These are phyloP conservation scores for Drosophila kuntzei DNA, from an alignment of 2,888 invertebrate genomes.

Conservation along the genomic window DNA sequence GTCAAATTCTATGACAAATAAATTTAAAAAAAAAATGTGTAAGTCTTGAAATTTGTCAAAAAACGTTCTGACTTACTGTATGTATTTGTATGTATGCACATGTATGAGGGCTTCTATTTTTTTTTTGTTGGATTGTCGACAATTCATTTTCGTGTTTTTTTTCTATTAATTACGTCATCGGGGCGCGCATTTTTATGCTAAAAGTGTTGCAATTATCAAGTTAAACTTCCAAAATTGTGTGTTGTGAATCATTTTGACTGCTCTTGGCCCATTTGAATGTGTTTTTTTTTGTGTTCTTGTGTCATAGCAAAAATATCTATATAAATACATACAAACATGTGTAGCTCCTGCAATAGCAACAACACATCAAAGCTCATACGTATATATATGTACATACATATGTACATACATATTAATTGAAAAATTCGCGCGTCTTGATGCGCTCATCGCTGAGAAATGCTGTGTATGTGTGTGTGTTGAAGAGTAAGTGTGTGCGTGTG, in stretches of 20 bases:
- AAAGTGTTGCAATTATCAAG: slow-evolving; percentile 61
- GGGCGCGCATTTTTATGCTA: slow-evolving; percentile 60
- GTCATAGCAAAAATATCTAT: slow-evolving; percentile 46
- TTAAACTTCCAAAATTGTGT: slow-evolving; percentile 52
- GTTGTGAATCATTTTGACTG: slow-evolving; percentile 71
- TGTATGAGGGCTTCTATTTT: slow-evolving; percentile 28
- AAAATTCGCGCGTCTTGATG: slow-evolving; percentile 82
- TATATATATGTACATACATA: slow-evolving; percentile 23
- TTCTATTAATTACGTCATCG: slow-evolving; percentile 77
- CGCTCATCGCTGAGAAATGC: slow-evolving; percentile 82
- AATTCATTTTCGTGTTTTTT: slow-evolving; percentile 63
- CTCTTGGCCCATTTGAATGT: slow-evolving; percentile 71
- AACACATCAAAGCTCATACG: slow-evolving; percentile 24
- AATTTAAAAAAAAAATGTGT: no score
- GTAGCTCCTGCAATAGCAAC: slow-evolving; percentile 22
- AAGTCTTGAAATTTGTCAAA: no score
- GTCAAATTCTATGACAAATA: no score
- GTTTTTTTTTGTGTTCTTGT: slow-evolving; percentile 26
- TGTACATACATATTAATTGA: slow-evolving; percentile 70
- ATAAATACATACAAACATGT: slow-evolving; percentile 3
- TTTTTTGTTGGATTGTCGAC: slow-evolving; percentile 42
- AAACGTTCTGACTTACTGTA: no score
- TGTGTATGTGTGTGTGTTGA: slow-evolving; percentile 38
- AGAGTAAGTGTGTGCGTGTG: slow-evolving; percentile 18
- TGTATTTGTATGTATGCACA: slow-evolving; percentile 13